Base-by-base conservation (phyloP, 2,113 vertebrate species). In the Ailurus styani region DNA sequence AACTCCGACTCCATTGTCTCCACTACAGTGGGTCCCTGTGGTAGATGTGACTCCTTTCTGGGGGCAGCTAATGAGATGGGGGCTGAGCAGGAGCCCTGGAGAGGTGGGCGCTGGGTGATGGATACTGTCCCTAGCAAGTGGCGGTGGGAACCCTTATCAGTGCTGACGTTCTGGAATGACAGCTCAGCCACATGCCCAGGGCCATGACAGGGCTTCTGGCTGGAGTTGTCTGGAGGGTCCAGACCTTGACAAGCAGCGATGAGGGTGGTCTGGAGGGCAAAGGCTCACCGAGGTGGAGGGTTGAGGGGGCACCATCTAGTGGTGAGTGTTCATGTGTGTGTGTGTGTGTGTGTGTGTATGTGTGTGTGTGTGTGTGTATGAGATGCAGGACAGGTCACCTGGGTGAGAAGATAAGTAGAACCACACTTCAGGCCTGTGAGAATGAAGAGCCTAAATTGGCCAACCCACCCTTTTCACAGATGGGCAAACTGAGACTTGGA, bases 1-100 rank as follows among this genome's bases (percentile, higher is more conserved):
- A 17, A n/a, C 17, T 5, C 62, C 0, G 17, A n/a, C 18, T 5
- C 47, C 17, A 10, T 6, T 13, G 47, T 47, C 50, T 25, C 18
- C n/a, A 15, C 27, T 55, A 42, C 1, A 7, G 20, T 7, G 31
- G 34, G 23, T 45, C 7, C 20, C 47, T 47, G 21, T 8, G 52
- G 29, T 17, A 9, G 64, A 37, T 1, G 14, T 12, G 79, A 34
- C 47, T 72, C 50, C 70, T 55, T 75, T 11, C 42, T 77, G 45
- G 27, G n/a, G 18, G 27, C 66, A 25, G 5, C 72, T 66, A 34
- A 25, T 13, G 57, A 85, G 20, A 8, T 18, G 52, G 27, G 45
- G 60, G 11, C 31, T 18, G 73, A 17, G n/a, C 45, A 60, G 23
- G 14, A 12, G 10, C 21, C 57, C 52, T 37, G 68, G 25, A 34